These are phyloP conservation scores for Unio delphinus DNA, from an alignment of 2,888 invertebrate genomes.

Conservation along the genomic window DNA sequence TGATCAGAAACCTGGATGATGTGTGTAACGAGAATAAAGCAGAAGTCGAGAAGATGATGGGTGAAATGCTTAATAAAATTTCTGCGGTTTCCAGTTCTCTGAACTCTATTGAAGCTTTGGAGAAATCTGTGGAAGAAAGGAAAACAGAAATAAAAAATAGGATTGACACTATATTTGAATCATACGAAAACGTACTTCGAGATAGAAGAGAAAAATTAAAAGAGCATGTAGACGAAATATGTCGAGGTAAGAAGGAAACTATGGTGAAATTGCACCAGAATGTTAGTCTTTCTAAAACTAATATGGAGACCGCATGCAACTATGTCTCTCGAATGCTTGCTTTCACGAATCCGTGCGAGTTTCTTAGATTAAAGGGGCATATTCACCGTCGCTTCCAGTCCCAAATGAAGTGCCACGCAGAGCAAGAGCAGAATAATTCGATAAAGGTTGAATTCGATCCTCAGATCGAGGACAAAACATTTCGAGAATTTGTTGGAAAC, in stretches of 20 bases:
- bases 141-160: conserved; percentile 23
- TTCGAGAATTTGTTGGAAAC: conserved; percentile 28
- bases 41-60: conserved; percentile 33
- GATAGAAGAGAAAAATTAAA: conserved; percentile 38
- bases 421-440: conserved; percentile 15
- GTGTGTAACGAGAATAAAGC: conserved; percentile 43
- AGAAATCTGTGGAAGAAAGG: conserved; percentile 25
- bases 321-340: conserved; percentile 42
- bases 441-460: conserved; percentile 29
- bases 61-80: conserved; percentile 38
- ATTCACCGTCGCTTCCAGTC: conserved; percentile 29
- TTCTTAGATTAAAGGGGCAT: conserved; percentile 32
- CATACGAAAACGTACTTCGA: conserved; percentile 24
- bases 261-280: conserved; percentile 21
- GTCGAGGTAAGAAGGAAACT: conserved; percentile 26
- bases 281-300: conserved; percentile 25
- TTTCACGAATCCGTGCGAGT: conserved; percentile 46
- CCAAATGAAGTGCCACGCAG: conserved; percentile 25
- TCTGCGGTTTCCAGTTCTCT: conserved; percentile 37
- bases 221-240: conserved; percentile 35
- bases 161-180: conserved; percentile 39
- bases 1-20: conserved; percentile 39
- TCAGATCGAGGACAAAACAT: conserved; percentile 25
- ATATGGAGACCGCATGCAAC: conserved; percentile 41
- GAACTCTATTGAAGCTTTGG: conserved; percentile 27